Evolutionary conservation across 1,140 invertebrate species (phyloP), one percentile per base, ranked within the genome.

Genomic region (Oscheius sp.): DNA sequence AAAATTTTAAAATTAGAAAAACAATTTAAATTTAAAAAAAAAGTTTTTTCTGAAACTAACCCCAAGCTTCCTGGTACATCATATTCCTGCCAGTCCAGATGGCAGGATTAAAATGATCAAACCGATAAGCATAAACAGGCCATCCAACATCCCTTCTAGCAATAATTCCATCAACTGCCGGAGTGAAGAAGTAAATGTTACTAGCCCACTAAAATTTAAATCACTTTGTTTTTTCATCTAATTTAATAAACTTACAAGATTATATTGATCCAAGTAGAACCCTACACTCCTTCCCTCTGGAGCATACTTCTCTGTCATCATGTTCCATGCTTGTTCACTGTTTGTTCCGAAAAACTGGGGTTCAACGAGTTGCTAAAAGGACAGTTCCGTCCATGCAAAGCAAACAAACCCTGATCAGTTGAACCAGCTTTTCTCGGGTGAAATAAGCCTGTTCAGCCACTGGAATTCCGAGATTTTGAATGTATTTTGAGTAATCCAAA

Each of bases 181-280:
- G 71, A 7, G 58, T 42, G 31, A 64, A 64, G 49, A 73, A 73
- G 29, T 66, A 52, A 15, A 66, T 66, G 23, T 73, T 64, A 3
- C 46, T 58, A n/a, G 42, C 7, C 38, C 38, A 42, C 38, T 42
- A n/a, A n/a, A 42, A 42, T 42, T 42, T 42, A n/a, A n/a, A n/a
- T n/a, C 34, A 61, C 46, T 29, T 49, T 64, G 0, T 15, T 26
- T 18, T 1, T 15, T 32, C 0, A 10, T 1, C 7, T 2, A 10
- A 1, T 49, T 46, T 4, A 20, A n/a, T 3, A 1, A 10, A 0
- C 29, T 55, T 20, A 73, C 71, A 42, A 66, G 62, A 2, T 49
- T 46, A 61, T 73, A 73, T 20, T 42, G 7, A n/a, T 42, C n/a
- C 38, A 42, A 42, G n/a, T 42, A 42, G n/a, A 42, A 42, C 7